A percentile compares a stretch with the other conserved stretches of the same genome.
Evolutionary conservation across 2,113 vertebrate species (phyloP).

Genomic region (Oncorhynchus clarkii): DNA sequence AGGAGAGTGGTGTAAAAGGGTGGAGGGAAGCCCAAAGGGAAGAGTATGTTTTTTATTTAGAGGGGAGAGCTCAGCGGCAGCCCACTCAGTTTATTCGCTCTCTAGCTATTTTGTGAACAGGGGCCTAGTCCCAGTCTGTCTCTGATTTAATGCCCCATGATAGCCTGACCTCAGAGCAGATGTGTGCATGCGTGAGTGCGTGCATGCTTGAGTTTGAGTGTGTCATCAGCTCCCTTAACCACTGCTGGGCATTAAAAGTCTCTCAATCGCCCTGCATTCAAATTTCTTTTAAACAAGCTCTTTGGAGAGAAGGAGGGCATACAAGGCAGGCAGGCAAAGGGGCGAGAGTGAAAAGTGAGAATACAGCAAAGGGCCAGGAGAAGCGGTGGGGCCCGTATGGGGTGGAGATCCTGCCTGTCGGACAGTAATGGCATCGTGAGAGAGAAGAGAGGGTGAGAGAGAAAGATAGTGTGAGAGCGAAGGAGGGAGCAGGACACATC

Average conservation of each 20-base stretch:
- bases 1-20: neutral
- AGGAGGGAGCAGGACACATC: conserved; percentile 46
- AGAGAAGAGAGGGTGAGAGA: conserved; percentile 11
- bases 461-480: conserved; percentile 34
- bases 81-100: conserved; percentile 4
- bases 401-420: neutral
- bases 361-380: neutral
- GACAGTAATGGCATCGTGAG: conserved; percentile 3
- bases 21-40: neutral
- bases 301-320: conserved; percentile 14
- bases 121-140: conserved; percentile 16
- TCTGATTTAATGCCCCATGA: conserved; percentile 14
- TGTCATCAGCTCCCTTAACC: neutral
- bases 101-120: neutral
- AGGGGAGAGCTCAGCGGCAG: conserved; percentile 13
- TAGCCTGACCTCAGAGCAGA: conserved; percentile 5
- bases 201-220: neutral
- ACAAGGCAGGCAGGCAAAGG: conserved; percentile 11
- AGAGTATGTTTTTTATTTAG: conserved; percentile 1
- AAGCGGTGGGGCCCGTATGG: neutral
- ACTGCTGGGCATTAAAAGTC: neutral
- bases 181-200: neutral
- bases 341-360: conserved; percentile 7
- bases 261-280: neutral
- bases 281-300: neutral